A percentile compares a stretch with the other conserved stretches of the same genome.
phyloP scores from a whole-genome alignment of 2,888 invertebrate species.

The Nemapogon koenigi region DNA sequence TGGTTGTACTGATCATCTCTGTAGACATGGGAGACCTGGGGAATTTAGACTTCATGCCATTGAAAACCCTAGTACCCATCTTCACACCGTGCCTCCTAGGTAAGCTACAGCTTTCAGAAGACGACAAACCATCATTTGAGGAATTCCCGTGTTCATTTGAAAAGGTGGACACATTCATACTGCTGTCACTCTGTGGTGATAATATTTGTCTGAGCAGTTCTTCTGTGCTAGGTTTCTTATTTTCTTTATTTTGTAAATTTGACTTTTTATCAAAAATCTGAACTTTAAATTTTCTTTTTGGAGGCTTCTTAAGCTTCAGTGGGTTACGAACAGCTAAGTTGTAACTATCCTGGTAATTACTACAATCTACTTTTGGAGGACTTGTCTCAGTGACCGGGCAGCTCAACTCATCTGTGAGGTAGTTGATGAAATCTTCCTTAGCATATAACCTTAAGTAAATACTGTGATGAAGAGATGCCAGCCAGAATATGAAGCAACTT shows the following conservation, averaged over 20 bases:
- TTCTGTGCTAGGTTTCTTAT: slow-evolving; percentile 67
- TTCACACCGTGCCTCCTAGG: slow-evolving; percentile 72
- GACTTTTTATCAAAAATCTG: slow-evolving; percentile 57
- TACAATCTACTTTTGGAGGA: slow-evolving; percentile 28
- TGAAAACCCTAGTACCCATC: slow-evolving; percentile 76
- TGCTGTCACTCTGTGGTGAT: slow-evolving; percentile 36
- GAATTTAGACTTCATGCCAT: slow-evolving; percentile 42
- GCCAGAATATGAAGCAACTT: slow-evolving; percentile 77
- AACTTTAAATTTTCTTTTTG: slow-evolving; percentile 59
- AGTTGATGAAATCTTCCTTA: slow-evolving; percentile 72
- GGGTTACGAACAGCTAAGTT: slow-evolving; percentile 57
- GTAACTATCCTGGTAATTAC: slow-evolving; percentile 58
- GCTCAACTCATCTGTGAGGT: slow-evolving; percentile 67
- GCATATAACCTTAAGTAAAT: slow-evolving; percentile 76
- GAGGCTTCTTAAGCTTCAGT: slow-evolving; percentile 38
- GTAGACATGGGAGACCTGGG: slow-evolving; percentile 28
- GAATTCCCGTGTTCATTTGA: slow-evolving; percentile 32
- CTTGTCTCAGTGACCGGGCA: slow-evolving; percentile 51
- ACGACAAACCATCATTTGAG: slow-evolving; percentile 53
- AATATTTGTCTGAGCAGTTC: slow-evolving; percentile 43
- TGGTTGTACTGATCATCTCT: slow-evolving; percentile 25
- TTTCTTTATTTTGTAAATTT: slow-evolving; percentile 72
- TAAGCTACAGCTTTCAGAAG: slow-evolving; percentile 54
- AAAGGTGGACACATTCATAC: slow-evolving; percentile 24
- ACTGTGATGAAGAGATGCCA: slow-evolving; percentile 80